Conservation (phyloP, 2,888 invertebrate species). For the Frankliniella intonsa region DNA sequence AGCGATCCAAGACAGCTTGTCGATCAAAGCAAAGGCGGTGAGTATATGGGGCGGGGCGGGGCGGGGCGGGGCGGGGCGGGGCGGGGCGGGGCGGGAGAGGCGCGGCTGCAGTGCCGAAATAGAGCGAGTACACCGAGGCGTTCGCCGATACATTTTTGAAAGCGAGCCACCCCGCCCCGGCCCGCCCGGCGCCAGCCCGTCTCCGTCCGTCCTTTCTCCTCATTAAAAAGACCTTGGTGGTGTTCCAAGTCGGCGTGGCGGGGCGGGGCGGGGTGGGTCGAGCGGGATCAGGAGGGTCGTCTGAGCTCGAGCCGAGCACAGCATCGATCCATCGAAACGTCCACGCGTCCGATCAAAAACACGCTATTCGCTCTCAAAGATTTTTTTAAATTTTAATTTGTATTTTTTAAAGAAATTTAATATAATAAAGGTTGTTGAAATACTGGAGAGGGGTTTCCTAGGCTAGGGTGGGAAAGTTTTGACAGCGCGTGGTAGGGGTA, state of each 20-base stretch:
- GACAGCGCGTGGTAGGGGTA: no score
- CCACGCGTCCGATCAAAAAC: no score
- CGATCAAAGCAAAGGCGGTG: not conserved
- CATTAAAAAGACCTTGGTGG: not conserved
- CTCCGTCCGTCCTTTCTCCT: not conserved
- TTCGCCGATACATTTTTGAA: no score
- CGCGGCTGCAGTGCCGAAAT: not conserved
- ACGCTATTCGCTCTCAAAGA: no score
- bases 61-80: no score
- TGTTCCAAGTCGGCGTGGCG: not conserved
- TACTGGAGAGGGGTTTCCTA: no score
- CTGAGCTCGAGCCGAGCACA: no score
- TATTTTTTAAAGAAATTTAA: no score
- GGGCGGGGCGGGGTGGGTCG: not conserved
- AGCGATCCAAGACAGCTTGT: not conserved
- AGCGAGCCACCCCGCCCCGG: not conserved
- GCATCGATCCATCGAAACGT: no score
- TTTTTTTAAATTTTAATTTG: no score
- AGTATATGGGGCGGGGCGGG: not conserved
- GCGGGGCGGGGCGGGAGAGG: not conserved
- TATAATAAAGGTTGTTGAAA: no score
- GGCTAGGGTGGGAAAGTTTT: no score
- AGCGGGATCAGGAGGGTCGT: not conserved
- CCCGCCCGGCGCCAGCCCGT: not conserved
- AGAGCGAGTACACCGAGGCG: not conserved